Conservation (phyloP, 2,888 invertebrate species). For the Therioaphis trifolii region DNA sequence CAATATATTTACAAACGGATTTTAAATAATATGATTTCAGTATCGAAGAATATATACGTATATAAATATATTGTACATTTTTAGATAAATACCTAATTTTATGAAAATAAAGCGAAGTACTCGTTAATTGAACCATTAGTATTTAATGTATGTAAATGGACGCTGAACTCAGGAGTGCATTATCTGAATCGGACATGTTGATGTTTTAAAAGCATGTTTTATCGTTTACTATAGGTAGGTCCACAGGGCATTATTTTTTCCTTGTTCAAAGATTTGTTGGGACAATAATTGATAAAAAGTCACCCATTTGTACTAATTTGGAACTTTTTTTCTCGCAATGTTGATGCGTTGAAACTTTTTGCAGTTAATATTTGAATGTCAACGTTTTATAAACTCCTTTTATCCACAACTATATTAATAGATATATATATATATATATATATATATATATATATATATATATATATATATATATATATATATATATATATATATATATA, state of each 20-base stretch:
- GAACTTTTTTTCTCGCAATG: background rate
- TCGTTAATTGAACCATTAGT: constrained; percentile 41
- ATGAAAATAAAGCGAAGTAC: background rate
- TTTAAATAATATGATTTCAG: background rate
- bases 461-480: no score
- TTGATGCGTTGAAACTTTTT: background rate
- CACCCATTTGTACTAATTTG: background rate
- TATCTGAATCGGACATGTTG: constrained; percentile 38
- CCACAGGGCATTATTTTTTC: background rate
- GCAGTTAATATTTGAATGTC: background rate
- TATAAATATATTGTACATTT: background rate
- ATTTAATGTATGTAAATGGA: constrained; percentile 60
- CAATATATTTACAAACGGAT: constrained; percentile 13
- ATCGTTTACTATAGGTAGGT: background rate
- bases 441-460: no score
- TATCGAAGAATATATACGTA: background rate
- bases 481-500: no score
- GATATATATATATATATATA: no score
- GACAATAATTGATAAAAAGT: constrained; percentile 14
- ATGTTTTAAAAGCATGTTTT: constrained; percentile 51
- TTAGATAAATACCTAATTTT: background rate
- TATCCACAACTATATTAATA: background rate
- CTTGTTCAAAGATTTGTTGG: background rate
- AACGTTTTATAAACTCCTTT: background rate
- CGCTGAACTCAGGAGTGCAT: background rate